Base-by-base conservation (phyloP, 2,888 invertebrate species). In the Tubulanus polymorphus region DNA sequence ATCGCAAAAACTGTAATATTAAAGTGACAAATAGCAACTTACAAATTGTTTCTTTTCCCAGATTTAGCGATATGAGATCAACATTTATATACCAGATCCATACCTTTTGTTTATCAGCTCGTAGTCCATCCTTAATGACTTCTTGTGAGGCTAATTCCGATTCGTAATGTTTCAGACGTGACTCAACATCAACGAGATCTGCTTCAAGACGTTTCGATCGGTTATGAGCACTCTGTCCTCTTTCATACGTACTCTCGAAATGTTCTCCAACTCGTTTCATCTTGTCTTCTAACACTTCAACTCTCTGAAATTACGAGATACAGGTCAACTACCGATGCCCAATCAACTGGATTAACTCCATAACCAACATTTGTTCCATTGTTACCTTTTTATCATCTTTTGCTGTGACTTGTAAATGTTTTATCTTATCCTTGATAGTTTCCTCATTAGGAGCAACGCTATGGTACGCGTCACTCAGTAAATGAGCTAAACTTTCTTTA, bases 21-120 rank as follows among this genome's bases (percentile, higher is more conserved):
- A n/a, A n/a, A n/a, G n/a, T n/a, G n/a, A n/a, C n/a, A n/a, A n/a
- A n/a, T n/a, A n/a, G n/a, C n/a, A n/a, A n/a, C n/a, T n/a, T n/a
- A n/a, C n/a, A n/a, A n/a, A n/a, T n/a, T n/a, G n/a, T n/a, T n/a
- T n/a, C n/a, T n/a, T n/a, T n/a, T n/a, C n/a, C n/a, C n/a, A n/a
- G n/a, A n/a, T n/a, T n/a, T n/a, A n/a, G n/a, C n/a, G n/a, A n/a
- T n/a, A n/a, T n/a, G n/a, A n/a, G n/a, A n/a, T n/a, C n/a, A n/a
- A n/a, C n/a, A n/a, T n/a, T n/a, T n/a, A n/a, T n/a, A n/a, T n/a
- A 18, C n/a, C 10, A 10, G n/a, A 37, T 29, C 48, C 84, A 82
- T 75, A 90, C 90, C 70, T 87, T 87, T 63, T 86, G 85, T 76
- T 90, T 91, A 73, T 91, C 90, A 66, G 87, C 84, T 57, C 87